Evolutionary conservation across 2,113 vertebrate genomes (phyloP).

Genomic region (Physeter macrocephalus): DNA sequence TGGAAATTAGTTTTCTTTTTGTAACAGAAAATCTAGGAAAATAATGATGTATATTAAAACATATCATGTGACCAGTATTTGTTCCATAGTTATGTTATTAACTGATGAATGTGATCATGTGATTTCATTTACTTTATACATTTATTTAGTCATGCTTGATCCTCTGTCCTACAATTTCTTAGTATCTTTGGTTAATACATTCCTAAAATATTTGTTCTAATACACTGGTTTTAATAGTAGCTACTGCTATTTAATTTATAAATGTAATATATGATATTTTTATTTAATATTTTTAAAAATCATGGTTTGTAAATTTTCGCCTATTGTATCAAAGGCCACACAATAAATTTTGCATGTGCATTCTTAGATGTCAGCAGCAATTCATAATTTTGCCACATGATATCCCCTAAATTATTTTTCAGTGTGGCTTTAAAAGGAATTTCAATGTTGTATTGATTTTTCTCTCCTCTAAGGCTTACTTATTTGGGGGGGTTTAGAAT

Average conservation of each 20-base stretch:
- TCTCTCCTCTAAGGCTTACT: not conserved
- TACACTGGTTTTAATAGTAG: conserved; percentile 10
- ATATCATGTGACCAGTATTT: not conserved
- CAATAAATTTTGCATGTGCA: not conserved
- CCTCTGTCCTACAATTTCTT: not conserved
- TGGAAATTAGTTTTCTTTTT: conserved; percentile 18
- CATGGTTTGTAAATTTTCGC: not conserved
- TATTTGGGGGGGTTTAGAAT: not conserved
- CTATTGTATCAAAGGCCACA: not conserved
- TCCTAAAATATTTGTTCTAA: not conserved
- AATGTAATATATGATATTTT: not conserved
- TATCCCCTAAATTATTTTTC: conserved; percentile 47
- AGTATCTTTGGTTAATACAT: conserved; percentile 1
- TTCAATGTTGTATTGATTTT: not conserved
- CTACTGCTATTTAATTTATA: not conserved
- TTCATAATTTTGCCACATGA: conserved; percentile 64
- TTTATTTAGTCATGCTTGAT: not conserved
- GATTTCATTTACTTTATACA: conserved; percentile 15
- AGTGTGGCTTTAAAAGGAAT: not conserved
- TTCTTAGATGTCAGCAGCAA: conserved; percentile 29
- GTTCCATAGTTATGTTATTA: conserved; percentile 11
- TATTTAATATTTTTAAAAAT: not conserved
- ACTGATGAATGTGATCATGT: not conserved
- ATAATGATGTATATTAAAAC: not conserved
- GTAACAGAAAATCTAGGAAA: not conserved